Base-by-base conservation (phyloP, 2,113 vertebrate genomes). In the Etia nguti region DNA sequence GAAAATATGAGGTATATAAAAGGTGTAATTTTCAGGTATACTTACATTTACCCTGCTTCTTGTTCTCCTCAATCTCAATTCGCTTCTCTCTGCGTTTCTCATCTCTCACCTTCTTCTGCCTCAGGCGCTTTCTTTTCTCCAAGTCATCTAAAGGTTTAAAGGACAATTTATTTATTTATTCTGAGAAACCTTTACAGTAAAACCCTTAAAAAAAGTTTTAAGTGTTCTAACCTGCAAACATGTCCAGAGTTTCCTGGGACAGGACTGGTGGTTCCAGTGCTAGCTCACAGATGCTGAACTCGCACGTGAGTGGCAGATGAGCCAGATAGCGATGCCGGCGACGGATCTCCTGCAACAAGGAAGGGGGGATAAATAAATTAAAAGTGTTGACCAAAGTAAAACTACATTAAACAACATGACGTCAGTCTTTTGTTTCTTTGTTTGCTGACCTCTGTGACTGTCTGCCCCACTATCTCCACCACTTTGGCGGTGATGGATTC, bases 41-140 rank as follows among this genome's bases (percentile, higher is more conserved):
- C 98, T 97, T 95, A 99, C 99, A 99, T 94, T 96, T 99, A 60
- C 98, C 99, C 93, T 99, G 99, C 90, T 98, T 99, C 95, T 97
- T 97, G 95, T 99, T 99, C 88, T 99, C 99, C 88, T 99, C 99
- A 1, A 99, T 98, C 91, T 99, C 98, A 91, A 99, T 99, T 38
- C 98, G 96, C 84, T 96, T 97, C 85, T 99, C 99, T 6, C 98
- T 95, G 31, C 99, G 97, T 11, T 97, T 97, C 52, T 99, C 99
- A 84, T 99, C 98, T 7, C 98, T 97, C 6, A 95, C 98, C 73
- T 99, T 99, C 95, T 99, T 98, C 95, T 98, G 98, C 86, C 98
- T 97, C 15, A 98, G 95, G 18, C 96, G 98, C 86, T 96, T 98
- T 92, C 98, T 96, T 94, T 98, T 99, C 91, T 99, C 98, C 88